Base-by-base conservation (phyloP, 2,797 vertebrate species). In the Rhyacichthys aspro region DNA sequence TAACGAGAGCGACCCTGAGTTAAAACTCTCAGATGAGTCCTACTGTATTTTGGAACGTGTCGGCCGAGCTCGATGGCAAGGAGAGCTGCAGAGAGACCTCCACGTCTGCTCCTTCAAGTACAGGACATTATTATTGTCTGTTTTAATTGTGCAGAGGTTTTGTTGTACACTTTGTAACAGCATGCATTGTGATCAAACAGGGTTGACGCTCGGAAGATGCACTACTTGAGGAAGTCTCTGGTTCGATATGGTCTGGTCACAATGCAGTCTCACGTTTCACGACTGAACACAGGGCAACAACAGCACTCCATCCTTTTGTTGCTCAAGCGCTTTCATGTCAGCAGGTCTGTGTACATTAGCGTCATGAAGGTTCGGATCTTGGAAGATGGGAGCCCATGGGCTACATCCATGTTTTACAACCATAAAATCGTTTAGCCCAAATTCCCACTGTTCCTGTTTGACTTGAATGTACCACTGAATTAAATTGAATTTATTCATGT, bases 41-140 rank as follows among this genome's bases (percentile, higher is more conserved):
- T 99, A 95, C 88, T 98, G 97, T n/a, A 93, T 98, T 37, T 46
- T 99, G 89, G 97, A 99, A 78, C 90, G 95, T 7, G 80, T 99
- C 41, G 98, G 96, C 17, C 91, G 98, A 39, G 94, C 94, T 0
- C 91, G 97, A 33, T 99, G 97, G 96, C 96, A 98, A 67, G 98
- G 98, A 2, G 96, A 98, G 81, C 90, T 99, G 2, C 98, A 99
- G 71, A 93, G 94, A 44, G 95, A 99, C 74, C 91, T 99, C 43
- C 96, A 97, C 65, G 91, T 74, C 32, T 84, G 67, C 1, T 83
- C 90, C 23, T 98, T 97, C 90, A 98, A 94, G 97, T 98, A 83
- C 19, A 74, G 81, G 17, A 10, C 17, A 7, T 11, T 18, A 43
- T 16, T 39, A 42, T 11, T 55, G 11, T 43, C 12, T 8, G 1